phyloP scores from a whole-genome alignment of 2,888 invertebrate species.

The Tubiluchus corallicola region DNA sequence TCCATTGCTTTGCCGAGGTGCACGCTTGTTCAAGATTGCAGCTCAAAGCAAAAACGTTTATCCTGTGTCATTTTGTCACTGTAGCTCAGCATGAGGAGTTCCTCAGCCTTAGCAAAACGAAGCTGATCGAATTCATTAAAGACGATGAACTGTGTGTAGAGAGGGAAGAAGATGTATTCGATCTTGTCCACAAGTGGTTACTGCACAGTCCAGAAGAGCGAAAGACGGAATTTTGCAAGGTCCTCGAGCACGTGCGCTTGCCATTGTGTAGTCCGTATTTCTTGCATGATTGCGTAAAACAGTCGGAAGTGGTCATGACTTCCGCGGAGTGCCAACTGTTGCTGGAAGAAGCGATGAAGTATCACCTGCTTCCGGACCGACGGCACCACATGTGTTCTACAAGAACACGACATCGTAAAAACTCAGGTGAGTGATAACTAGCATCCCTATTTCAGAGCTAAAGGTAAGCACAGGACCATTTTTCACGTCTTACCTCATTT shows the following conservation, averaged over 20 bases:
- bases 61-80: constrained; percentile 16
- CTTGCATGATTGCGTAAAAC: constrained; percentile 32
- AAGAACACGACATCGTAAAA: constrained; percentile 29
- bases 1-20: constrained; percentile 34
- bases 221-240: constrained; percentile 24
- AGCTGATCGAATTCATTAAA: constrained; percentile 32
- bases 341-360: constrained; percentile 33
- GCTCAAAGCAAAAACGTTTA: constrained; percentile 29
- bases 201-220: constrained; percentile 24
- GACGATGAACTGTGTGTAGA: constrained; percentile 32
- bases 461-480: too few relatives aligned
- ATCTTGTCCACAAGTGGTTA: constrained; percentile 32
- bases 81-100: constrained; percentile 27
- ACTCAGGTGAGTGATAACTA: constrained; percentile 20
- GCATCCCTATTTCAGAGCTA: too few relatives aligned
- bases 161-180: constrained; percentile 34
- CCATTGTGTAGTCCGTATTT: constrained; percentile 34
- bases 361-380: constrained; percentile 32
- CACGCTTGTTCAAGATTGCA: constrained; percentile 33
- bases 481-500: too few relatives aligned
- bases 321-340: constrained; percentile 28
- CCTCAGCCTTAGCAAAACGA: constrained; percentile 26
- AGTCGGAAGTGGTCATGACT: constrained; percentile 24
- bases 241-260: constrained; percentile 32
- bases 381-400: constrained; percentile 27